These are phyloP conservation scores for Flexamia atlantica DNA, from an alignment of 2,888 invertebrate species.

Conservation along the genomic window DNA sequence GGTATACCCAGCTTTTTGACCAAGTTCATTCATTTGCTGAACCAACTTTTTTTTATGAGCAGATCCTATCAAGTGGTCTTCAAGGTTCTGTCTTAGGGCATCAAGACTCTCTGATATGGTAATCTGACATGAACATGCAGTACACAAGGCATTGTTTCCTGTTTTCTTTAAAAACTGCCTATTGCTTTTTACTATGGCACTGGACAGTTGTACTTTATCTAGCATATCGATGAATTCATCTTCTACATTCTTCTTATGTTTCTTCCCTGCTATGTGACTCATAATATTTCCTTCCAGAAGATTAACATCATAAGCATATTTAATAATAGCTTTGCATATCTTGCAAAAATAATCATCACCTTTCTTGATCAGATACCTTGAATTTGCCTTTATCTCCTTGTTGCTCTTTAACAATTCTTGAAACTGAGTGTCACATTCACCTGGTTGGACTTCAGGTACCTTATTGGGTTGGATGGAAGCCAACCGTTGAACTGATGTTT, in stretches of 20 bases:
- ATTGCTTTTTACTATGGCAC: not conserved
- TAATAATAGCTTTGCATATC: not conserved
- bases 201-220: not conserved
- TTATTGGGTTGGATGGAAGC: not conserved
- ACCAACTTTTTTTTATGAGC: not conserved
- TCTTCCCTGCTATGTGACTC: not conserved
- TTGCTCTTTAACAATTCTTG: not conserved
- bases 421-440: not conserved
- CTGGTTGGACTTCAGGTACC: not conserved
- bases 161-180: not conserved
- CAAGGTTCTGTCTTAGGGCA: not conserved
- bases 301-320: not conserved
- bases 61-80: not conserved
- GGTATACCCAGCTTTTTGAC: no score
- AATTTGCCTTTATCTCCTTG: not conserved
- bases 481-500: constrained; percentile 1
- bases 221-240: not conserved
- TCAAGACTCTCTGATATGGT: not conserved
- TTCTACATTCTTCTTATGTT: constrained; percentile 5
- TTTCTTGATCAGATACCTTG: not conserved
- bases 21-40: no score
- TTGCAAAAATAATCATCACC: not conserved
- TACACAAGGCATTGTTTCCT: not conserved
- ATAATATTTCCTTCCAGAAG: not conserved
- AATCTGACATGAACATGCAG: not conserved